These are phyloP conservation scores for Diadumene lineata DNA, from an alignment of 92 coral and sea anemone species.

Conservation along the genomic window DNA sequence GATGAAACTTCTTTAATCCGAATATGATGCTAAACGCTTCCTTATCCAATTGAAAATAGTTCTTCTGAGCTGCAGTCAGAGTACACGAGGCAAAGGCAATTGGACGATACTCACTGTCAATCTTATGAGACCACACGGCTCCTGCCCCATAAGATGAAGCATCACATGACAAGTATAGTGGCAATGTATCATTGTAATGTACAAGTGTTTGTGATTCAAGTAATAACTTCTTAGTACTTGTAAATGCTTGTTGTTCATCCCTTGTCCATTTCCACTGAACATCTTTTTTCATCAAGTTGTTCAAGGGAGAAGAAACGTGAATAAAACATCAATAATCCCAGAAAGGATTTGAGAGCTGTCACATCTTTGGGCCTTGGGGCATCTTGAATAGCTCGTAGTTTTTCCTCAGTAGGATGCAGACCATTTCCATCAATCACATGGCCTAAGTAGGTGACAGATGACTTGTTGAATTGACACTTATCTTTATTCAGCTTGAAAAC, in stretches of 20 bases:
- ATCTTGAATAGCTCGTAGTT: slow-evolving; percentile 41
- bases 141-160: slow-evolving; percentile 56
- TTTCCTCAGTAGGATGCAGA: slow-evolving; percentile 48
- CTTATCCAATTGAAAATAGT: slow-evolving; percentile 20
- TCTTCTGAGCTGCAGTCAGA: slow-evolving; percentile 27
- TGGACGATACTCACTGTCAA: slow-evolving; percentile 42
- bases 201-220: slow-evolving; percentile 34
- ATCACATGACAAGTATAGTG: slow-evolving; percentile 45
- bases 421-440: slow-evolving; percentile 52
- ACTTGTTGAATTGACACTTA: slow-evolving; percentile 35
- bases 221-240: slow-evolving; percentile 33
- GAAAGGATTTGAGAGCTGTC: slow-evolving; percentile 44
- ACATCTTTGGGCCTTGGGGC: slow-evolving; percentile 50
- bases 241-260: slow-evolving; percentile 34
- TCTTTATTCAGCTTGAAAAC: slow-evolving; percentile 34
- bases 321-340: slow-evolving; percentile 50
- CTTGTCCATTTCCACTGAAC: slow-evolving; percentile 39
- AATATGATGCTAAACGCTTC: slow-evolving; percentile 50
- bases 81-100: slow-evolving; percentile 45
- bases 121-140: slow-evolving; percentile 43
- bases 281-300: slow-evolving; percentile 29
- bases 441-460: slow-evolving; percentile 40
- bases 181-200: slow-evolving; percentile 30
- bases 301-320: slow-evolving; percentile 40
- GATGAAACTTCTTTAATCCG: slow-evolving; percentile 52